Conservation (phyloP, 1,140 invertebrate species). For the Cotesia chilonis region DNA sequence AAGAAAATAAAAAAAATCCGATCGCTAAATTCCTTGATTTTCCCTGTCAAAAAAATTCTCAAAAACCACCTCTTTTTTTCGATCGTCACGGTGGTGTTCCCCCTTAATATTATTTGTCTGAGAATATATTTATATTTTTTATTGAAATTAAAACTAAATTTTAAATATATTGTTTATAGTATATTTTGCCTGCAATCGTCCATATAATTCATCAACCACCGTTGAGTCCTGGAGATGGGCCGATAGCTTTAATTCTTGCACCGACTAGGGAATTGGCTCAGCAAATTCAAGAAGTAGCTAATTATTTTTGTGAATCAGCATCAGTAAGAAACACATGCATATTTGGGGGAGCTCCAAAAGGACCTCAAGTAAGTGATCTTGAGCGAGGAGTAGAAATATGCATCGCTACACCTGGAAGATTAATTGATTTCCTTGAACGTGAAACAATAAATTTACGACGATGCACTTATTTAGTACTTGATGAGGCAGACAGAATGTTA, state of each 20-base stretch:
- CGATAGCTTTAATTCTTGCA: conserved; percentile 89
- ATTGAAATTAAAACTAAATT: conserved; percentile 56
- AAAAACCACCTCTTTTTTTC: too few species aligned
- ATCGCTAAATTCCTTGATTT: too few species aligned
- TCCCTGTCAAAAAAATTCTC: too few species aligned
- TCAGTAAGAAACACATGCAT: conserved; percentile 91
- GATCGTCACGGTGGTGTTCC: too few species aligned
- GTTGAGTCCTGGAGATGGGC: conserved; percentile 84
- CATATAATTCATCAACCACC: conserved; percentile 92
- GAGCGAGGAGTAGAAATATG: conserved; percentile 90
- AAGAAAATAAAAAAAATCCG: too few species aligned
- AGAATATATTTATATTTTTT: neutral
- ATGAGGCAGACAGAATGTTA: conserved; percentile 99
- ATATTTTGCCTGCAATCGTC: conserved; percentile 86
- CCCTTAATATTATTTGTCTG: neutral
- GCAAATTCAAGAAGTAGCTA: conserved; percentile 95
- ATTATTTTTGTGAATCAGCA: conserved; percentile 86
- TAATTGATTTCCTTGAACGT: conserved; percentile 95
- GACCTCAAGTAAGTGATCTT: conserved; percentile 86
- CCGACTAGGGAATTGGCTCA: conserved; percentile 96
- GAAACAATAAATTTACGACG: conserved; percentile 88
- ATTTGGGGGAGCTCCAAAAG: conserved; percentile 96
- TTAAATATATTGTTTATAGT: conserved; percentile 64
- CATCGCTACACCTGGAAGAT: conserved; percentile 93
- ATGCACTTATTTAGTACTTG: conserved; percentile 94